A percentile compares a stretch with the other conserved stretches of the same genome.
Evolutionary conservation across 1,140 invertebrate genomes (phyloP).

Genomic region (Tribolium castaneum): DNA sequence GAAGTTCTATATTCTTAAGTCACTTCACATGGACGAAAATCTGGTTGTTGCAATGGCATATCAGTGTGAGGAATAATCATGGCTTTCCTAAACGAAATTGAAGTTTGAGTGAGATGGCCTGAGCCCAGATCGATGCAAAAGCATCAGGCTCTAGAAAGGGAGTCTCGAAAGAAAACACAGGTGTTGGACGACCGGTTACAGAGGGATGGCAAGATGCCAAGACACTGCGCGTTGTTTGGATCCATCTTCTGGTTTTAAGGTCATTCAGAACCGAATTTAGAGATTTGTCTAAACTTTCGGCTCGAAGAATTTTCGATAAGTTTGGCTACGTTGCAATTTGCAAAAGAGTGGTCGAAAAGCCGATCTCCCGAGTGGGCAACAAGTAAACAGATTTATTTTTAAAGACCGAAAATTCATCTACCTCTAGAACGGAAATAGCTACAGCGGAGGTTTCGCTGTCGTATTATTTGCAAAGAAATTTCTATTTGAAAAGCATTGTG

Average conservation of each 20-base stretch:
- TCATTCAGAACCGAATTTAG: slow-evolving; percentile 19
- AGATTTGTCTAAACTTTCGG: slow-evolving; percentile 8
- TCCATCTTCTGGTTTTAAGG: slow-evolving; percentile 11
- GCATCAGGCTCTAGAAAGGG: background rate
- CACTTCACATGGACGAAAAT: too few relatives aligned
- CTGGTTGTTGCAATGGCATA: too few relatives aligned
- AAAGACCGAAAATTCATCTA: background rate
- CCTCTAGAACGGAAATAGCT: background rate
- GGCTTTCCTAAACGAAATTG: too few relatives aligned
- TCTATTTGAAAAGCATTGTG: background rate
- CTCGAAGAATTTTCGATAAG: background rate
- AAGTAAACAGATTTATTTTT: background rate
- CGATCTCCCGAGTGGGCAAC: background rate
- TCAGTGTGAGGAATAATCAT: too few relatives aligned
- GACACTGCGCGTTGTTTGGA: slow-evolving; percentile 14
- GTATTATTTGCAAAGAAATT: background rate
- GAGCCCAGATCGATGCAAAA: background rate
- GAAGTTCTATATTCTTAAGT: too few relatives aligned
- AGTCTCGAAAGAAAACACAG: slow-evolving; percentile 12
- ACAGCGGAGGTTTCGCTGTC: background rate
- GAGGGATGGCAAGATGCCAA: slow-evolving; percentile 13
- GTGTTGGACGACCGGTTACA: slow-evolving; percentile 10
- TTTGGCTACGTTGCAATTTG: background rate
- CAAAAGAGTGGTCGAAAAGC: background rate
- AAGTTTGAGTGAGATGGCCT: too few relatives aligned